Base-by-base conservation (phyloP, 2,113 vertebrate species). In the Melozone crissalis region DNA sequence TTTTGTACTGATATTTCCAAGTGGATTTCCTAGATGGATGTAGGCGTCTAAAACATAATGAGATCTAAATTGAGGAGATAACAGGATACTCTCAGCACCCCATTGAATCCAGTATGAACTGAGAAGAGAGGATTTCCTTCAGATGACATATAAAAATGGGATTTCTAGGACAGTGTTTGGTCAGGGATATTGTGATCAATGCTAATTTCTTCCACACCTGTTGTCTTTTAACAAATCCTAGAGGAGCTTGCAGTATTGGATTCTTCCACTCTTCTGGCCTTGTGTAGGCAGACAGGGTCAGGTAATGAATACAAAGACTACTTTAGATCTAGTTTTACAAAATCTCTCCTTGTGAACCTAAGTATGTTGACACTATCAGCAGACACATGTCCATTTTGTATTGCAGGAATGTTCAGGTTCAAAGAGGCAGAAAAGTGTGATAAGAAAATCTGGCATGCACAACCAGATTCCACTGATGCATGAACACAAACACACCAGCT, bases 401-500 rank as follows among this genome's bases (percentile, higher is more conserved):
- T 75, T 61, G 79, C 41, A 77, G 84, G 55, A 94, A 91, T 62
- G 83, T 85, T 43, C 63, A 58, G 59, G 81, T 76, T 97, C 85
- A 90, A 79, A 93, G 80, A 95, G 84, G 86, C 86, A 92, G 74
- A 93, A 80, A 81, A 96, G 67, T 73, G 67, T 39, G 74, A 89
- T 95, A 94, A 96, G 95, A 71, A 87, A 90, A 88, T 63, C 43
- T 95, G 94, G 92, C 89, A 58, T 17, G 67, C 83, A 31, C 83
- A 90, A 59, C 71, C 43, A 57, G 74, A 75, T 93, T 85, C 57
- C 74, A 55, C 37, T 61, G 91, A 81, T 94, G 94, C 84, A 21
- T 84, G 91, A 91, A 84, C 73, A 65, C 66, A 62, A 90, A 67
- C 55, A 79, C 83, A 85, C 86, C 58, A 82, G 73, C 80, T 92